A percentile compares a stretch with the other conserved stretches of the same genome.
phyloP scores from a whole-genome alignment of 2,797 vertebrate species.

The Uromys caudimaculatus region DNA sequence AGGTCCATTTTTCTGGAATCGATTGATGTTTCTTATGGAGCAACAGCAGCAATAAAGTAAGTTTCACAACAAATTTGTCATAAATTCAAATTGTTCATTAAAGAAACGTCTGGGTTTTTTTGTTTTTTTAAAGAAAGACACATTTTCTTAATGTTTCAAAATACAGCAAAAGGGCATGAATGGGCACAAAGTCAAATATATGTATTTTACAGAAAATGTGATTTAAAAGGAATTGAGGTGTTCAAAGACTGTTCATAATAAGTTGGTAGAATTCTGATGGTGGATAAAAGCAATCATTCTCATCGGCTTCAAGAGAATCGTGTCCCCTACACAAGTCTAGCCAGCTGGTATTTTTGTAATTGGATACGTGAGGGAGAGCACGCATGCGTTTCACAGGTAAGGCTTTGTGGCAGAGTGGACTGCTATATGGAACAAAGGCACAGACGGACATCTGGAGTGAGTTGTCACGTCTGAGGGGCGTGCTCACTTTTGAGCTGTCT shows the following conservation, averaged over 20 bases:
- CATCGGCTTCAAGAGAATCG: neutral
- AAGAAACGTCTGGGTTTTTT: conserved; percentile 60
- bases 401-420: neutral
- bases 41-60: conserved; percentile 46
- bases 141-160: conserved; percentile 65
- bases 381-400: neutral
- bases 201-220: conserved; percentile 52
- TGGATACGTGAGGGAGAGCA: neutral
- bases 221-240: conserved; percentile 37
- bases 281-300: conserved; percentile 38
- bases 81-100: conserved; percentile 60
- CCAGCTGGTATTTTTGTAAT: neutral
- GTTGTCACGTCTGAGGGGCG: neutral
- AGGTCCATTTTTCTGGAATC: conserved; percentile 35
- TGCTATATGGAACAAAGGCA: neutral
- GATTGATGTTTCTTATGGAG: conserved; percentile 62
- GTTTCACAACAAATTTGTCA: conserved; percentile 73
- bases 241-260: conserved; percentile 35
- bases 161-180: conserved; percentile 52
- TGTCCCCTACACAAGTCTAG: neutral
- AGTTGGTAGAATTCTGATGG: conserved; percentile 45
- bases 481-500: neutral
- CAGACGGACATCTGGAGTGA: neutral
- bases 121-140: conserved; percentile 8
- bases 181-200: conserved; percentile 14